Evolutionary conservation across 2,113 vertebrate genomes (phyloP), one percentile per base, ranked within the genome.

Genomic region (Siniperca knerii): DNA sequence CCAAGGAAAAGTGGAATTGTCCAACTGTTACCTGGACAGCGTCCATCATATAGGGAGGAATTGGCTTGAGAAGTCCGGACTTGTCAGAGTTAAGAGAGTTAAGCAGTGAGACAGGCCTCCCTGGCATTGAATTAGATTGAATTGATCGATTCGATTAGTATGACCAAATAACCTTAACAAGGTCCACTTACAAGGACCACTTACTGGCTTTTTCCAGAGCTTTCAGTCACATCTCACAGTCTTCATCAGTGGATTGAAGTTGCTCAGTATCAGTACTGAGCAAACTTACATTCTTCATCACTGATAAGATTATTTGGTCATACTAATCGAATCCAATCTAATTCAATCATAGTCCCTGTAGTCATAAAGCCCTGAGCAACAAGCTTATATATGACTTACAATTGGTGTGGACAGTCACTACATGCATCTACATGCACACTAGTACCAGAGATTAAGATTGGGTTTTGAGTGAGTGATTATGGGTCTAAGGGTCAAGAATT

Each of bases 1-100:
- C 46, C 15, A 75, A 64, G 66, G 11, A 66, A 79, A 88, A 79
- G 84, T 89, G 90, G 81, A 90, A 90, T 85, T 79, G 68, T 87
- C 90, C 85, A 89, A 69, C 62, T 86, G 75, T 90, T 50, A 70
- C 29, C 29, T 29, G 29, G 70, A 76, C 75, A 84, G 83, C 50
- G 77, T 90, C 87, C 70, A 75, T 89, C 77, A 77, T 75, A 68
- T 68, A 50, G 52, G 42, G 29, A 81, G 68, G 65, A 75, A 80
- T 23, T 81, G 75, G 75, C 67, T 79, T 73, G 77, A 87, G 84
- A 66, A 84, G 75, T 86, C 81, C 62, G 67, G 78, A 81, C 88
- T 87, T 83, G 89, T 86, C 37, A 15, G 73, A 87, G 82, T 87
- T 83, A 72, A 73, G 54, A 55, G 52, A 82, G 58, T 77, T 78